Conservation (phyloP, 2,888 invertebrate genomes). For the Ophion obscuratus region DNA sequence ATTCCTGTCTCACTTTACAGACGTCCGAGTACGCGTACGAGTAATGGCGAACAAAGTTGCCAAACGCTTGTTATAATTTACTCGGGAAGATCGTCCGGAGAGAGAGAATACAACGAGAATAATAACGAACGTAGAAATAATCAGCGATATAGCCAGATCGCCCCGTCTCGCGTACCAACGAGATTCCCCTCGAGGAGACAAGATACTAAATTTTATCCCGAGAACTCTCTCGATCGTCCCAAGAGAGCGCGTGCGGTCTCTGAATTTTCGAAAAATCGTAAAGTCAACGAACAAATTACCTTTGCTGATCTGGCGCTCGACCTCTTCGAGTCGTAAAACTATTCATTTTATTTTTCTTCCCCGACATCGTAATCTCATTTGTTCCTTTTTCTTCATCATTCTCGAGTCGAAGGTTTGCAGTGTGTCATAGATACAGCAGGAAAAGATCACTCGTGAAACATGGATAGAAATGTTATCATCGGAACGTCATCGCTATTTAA, state of each 20-base stretch:
- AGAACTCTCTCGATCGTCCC: slow-evolving; percentile 37
- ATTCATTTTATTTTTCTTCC: slow-evolving; percentile 30
- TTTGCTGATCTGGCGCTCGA: slow-evolving; percentile 32
- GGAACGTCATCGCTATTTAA: not conserved
- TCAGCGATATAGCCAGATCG: slow-evolving; percentile 21
- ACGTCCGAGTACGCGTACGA: slow-evolving; percentile 10
- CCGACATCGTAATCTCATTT: slow-evolving; percentile 2
- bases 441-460: not conserved
- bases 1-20: not conserved
- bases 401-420: not conserved
- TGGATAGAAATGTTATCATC: not conserved
- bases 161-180: slow-evolving; percentile 31
- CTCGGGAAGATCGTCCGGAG: not conserved
- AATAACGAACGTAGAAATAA: slow-evolving; percentile 40
- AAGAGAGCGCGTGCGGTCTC: slow-evolving; percentile 46
- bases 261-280: slow-evolving; percentile 63
- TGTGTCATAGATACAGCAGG: not conserved
- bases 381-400: slow-evolving; percentile 1
- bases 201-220: slow-evolving; percentile 57
- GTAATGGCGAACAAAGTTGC: slow-evolving; percentile 50
- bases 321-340: slow-evolving; percentile 37
- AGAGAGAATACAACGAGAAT: slow-evolving; percentile 34
- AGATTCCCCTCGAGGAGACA: slow-evolving; percentile 56
- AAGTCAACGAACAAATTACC: slow-evolving; percentile 59
- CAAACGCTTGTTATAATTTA: slow-evolving; percentile 58